phyloP scores from a whole-genome alignment of 1,140 invertebrate genomes.

The Diploscapter pachys region DNA sequence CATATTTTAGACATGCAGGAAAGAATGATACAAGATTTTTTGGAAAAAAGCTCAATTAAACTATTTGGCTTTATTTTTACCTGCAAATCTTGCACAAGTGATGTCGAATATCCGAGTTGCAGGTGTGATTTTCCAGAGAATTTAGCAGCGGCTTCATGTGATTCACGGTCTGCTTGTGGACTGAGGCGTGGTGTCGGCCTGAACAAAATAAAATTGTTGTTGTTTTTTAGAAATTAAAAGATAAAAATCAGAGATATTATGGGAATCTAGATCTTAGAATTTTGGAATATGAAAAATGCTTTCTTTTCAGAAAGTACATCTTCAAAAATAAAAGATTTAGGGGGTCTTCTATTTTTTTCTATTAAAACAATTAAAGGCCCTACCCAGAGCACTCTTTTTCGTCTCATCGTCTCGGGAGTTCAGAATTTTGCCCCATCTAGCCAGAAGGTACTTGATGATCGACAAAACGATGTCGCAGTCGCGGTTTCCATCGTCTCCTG shows the following conservation, averaged over 20 bases:
- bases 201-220: conserved; percentile 59
- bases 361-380: background rate
- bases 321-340: too few relatives aligned
- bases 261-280: too few relatives aligned
- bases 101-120: conserved; percentile 51
- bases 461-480: conserved; percentile 41
- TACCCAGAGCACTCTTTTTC: conserved; percentile 31
- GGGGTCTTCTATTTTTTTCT: too few relatives aligned
- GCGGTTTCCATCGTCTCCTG: conserved; percentile 31
- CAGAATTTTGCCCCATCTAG: conserved; percentile 85
- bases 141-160: conserved; percentile 50
- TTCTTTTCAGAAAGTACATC: too few relatives aligned
- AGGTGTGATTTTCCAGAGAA: conserved; percentile 40
- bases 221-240: too few relatives aligned
- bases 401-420: conserved; percentile 73
- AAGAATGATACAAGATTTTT: too few relatives aligned
- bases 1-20: too few relatives aligned
- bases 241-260: too few relatives aligned
- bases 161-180: conserved; percentile 53
- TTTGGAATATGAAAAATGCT: too few relatives aligned
- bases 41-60: too few relatives aligned
- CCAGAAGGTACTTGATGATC: conserved; percentile 71
- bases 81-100: conserved; percentile 50
- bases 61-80: background rate
- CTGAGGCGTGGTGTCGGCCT: conserved; percentile 63